These are phyloP conservation scores for Bothrops alternatus DNA, from an alignment of 2,797 vertebrate genomes.

Conservation along the genomic window DNA sequence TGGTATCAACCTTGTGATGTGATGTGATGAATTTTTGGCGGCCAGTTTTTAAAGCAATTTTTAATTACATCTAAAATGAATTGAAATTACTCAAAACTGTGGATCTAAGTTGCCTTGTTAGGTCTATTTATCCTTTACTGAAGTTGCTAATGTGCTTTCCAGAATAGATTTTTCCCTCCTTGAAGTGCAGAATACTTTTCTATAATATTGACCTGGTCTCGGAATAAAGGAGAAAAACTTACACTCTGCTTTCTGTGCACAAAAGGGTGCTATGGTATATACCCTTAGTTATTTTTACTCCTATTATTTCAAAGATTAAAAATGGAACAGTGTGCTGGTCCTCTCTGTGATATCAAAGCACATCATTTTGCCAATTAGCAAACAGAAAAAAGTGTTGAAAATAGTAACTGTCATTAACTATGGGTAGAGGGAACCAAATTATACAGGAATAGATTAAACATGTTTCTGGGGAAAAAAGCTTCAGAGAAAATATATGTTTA, in stretches of 20 bases:
- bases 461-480: background rate
- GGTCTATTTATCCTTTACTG: background rate
- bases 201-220: background rate
- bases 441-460: background rate
- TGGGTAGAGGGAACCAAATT: background rate
- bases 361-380: background rate
- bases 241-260: background rate
- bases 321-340: background rate
- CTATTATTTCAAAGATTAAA: background rate
- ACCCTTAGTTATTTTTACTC: background rate
- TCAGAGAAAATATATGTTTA: background rate
- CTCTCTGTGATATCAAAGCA: background rate
- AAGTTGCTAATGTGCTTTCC: background rate
- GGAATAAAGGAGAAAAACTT: background rate
- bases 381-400: background rate
- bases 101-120: background rate
- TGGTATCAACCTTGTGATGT: background rate
- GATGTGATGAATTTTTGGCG: background rate
- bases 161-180: background rate
- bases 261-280: background rate
- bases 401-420: background rate
- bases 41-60: background rate
- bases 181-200: background rate
- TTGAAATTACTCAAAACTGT: background rate
- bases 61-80: background rate